Evolutionary conservation across 2,888 invertebrate genomes (phyloP).

Genomic region (Caenorhabditis sp.): DNA sequence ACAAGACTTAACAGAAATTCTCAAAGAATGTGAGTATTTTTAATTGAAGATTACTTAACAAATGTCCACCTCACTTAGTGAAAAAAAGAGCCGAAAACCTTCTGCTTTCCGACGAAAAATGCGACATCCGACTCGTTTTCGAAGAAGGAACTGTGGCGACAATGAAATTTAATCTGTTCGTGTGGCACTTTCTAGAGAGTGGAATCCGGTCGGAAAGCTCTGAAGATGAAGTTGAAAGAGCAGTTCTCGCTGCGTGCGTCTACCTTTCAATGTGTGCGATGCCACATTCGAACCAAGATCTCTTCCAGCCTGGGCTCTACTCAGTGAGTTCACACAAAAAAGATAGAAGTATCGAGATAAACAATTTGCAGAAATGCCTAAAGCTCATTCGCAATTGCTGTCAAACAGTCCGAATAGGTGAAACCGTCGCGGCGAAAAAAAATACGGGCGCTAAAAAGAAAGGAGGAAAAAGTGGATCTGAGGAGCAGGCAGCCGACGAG

Average conservation of each 20-base stretch:
- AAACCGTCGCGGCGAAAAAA: slow-evolving; percentile 15
- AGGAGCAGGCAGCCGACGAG: slow-evolving; percentile 7
- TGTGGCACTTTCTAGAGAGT: slow-evolving; percentile 47
- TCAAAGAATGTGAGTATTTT: slow-evolving; percentile 32
- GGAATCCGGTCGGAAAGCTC: slow-evolving; percentile 17
- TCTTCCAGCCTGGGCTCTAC: slow-evolving; percentile 38
- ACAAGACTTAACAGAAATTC: slow-evolving; percentile 10
- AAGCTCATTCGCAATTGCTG: slow-evolving; percentile 45
- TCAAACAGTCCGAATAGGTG: slow-evolving; percentile 31
- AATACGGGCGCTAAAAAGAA: slow-evolving; percentile 7
- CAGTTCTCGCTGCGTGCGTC: slow-evolving; percentile 2
- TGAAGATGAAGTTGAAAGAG: slow-evolving; percentile 17
- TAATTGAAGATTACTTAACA: not conserved
- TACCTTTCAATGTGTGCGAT: slow-evolving; percentile 43
- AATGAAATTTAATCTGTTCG: slow-evolving; percentile 36
- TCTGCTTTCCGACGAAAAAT: slow-evolving; percentile 4
- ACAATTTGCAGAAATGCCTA: slow-evolving; percentile 27
- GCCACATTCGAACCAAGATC: slow-evolving; percentile 6
- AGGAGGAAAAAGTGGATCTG: not conserved
- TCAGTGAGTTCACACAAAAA: slow-evolving; percentile 1
- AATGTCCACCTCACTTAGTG: slow-evolving; percentile 12
- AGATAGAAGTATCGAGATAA: not conserved
- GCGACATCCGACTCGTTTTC: slow-evolving; percentile 30
- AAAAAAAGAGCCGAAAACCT: slow-evolving; percentile 14
- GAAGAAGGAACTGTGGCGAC: slow-evolving; percentile 8